phyloP scores from a whole-genome alignment of 2,888 invertebrate species.

The Saturnia japonica region DNA sequence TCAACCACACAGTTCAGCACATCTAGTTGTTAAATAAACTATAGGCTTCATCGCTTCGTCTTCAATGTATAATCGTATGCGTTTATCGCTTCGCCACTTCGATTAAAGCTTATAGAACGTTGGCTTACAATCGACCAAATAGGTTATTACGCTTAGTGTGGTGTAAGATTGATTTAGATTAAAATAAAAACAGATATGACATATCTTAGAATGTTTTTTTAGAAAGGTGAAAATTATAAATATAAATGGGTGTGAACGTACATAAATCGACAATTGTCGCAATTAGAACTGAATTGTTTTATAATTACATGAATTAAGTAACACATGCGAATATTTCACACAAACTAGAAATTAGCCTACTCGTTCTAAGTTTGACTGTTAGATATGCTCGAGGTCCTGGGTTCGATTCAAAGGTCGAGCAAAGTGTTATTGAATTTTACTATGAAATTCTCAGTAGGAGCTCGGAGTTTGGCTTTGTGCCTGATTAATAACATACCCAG shows the following conservation, averaged over 20 bases:
- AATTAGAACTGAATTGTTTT: neutral
- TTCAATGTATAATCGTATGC: conserved; percentile 10
- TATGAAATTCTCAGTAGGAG: no score
- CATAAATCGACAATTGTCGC: no score
- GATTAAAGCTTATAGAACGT: conserved; percentile 15
- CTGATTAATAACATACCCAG: no score
- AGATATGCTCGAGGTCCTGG: no score
- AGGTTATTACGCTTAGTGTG: conserved; percentile 25
- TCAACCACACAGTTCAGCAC: no score
- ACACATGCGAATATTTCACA: no score
- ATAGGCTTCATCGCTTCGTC: conserved; percentile 6
- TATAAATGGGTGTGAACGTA: neutral
- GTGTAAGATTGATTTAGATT: conserved; percentile 20
- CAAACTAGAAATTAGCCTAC: no score
- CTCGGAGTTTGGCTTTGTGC: no score
- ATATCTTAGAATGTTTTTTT: neutral
- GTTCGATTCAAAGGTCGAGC: no score
- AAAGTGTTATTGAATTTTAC: no score
- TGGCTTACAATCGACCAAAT: conserved; percentile 23
- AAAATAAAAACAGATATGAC: neutral
- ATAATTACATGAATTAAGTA: neutral
- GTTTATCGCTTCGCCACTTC: conserved; percentile 19
- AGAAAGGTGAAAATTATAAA: neutral
- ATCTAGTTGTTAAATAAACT: neutral
- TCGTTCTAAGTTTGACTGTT: no score